Conservation (phyloP, 2,888 invertebrate species). For the Apeira syringaria region DNA sequence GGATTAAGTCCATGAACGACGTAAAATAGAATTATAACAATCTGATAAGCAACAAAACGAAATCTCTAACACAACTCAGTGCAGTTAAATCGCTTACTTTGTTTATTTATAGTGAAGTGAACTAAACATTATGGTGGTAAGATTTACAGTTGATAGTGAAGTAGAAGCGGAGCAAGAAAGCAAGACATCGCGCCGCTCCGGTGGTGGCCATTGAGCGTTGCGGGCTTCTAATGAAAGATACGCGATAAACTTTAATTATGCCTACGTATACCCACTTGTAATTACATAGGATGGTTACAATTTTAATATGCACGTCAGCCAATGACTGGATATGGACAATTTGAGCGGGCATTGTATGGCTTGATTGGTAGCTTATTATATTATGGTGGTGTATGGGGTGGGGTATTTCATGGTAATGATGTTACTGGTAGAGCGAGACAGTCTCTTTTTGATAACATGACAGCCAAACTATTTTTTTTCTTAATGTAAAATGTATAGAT, state of each 20-base stretch:
- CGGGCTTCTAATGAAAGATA: conserved; percentile 65
- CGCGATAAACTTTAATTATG: conserved; percentile 71
- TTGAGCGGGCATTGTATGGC: conserved; percentile 47
- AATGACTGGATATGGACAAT: conserved; percentile 60
- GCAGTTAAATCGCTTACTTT: conserved; percentile 16
- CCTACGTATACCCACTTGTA: conserved; percentile 55
- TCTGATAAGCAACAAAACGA: conserved; percentile 13
- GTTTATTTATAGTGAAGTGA: conserved; percentile 36
- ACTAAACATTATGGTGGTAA: conserved; percentile 55
- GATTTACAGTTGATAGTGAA: conserved; percentile 62
- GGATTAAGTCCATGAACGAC: conserved; percentile 2
- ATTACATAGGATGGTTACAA: conserved; percentile 39
- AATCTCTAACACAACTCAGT: conserved; percentile 1
- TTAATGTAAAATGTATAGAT: no score
- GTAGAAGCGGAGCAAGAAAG: conserved; percentile 57
- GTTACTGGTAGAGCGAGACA: conserved; percentile 16
- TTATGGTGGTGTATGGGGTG: conserved; percentile 30
- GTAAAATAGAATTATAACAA: conserved; percentile 4
- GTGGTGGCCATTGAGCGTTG: conserved; percentile 52
- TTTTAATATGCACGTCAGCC: conserved; percentile 45
- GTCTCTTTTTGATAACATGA: no score
- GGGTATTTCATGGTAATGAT: conserved; percentile 17
- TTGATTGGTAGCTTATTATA: conserved; percentile 22
- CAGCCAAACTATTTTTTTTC: no score
- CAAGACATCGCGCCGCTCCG: conserved; percentile 56